These are phyloP conservation scores for Carpatolechia fugitivella DNA, from an alignment of 2,888 invertebrate species.

Conservation along the genomic window DNA sequence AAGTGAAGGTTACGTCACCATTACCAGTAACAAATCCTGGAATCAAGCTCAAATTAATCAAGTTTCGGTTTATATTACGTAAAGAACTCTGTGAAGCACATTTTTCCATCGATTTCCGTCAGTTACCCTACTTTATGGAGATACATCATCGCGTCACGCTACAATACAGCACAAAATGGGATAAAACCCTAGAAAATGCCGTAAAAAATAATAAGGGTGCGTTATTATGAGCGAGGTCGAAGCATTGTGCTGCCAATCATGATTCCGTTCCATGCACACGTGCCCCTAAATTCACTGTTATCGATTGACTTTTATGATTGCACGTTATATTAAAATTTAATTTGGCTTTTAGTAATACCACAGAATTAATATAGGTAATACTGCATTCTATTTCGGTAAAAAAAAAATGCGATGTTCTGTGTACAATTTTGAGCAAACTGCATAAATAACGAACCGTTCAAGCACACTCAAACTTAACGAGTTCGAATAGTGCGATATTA, in stretches of 20 bases:
- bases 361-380: too few relatives aligned
- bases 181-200: constrained; percentile 10
- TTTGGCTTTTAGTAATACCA: not conserved
- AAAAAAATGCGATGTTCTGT: too few relatives aligned
- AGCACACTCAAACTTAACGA: too few relatives aligned
- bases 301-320: not conserved
- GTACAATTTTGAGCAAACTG: too few relatives aligned
- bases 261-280: constrained; percentile 16
- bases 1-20: too few relatives aligned
- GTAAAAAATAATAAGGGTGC: constrained; percentile 20
- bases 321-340: not conserved
- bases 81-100: too few relatives aligned
- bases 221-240: not conserved
- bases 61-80: too few relatives aligned
- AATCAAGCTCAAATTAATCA: too few relatives aligned
- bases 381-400: too few relatives aligned
- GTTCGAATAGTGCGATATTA: not conserved
- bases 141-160: not conserved
- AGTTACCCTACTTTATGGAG: not conserved
- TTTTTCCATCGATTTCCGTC: not conserved
- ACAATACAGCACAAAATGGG: constrained; percentile 1
- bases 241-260: constrained; percentile 23
- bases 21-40: too few relatives aligned
- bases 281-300: constrained; percentile 16
- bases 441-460: too few relatives aligned